These are phyloP conservation scores for Stictonetta naevosa DNA, from an alignment of 2,113 vertebrate species.

Conservation along the genomic window DNA sequence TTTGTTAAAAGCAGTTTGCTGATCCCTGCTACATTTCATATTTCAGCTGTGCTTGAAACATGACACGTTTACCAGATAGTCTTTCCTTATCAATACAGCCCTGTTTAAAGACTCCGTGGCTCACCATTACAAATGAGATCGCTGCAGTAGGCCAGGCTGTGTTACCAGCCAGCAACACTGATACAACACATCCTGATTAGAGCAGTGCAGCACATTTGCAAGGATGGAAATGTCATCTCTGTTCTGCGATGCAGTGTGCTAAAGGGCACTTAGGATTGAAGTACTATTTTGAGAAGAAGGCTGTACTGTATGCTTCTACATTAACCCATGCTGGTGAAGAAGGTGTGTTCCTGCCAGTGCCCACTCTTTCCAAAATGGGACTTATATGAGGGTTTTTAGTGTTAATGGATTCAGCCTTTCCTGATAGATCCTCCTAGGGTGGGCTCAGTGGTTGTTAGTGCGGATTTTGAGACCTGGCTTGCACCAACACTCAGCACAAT, in stretches of 20 bases:
- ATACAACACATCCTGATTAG: slow-evolving; percentile 15
- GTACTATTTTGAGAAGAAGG: not conserved
- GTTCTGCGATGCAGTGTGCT: slow-evolving; percentile 1
- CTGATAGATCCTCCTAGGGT: not conserved
- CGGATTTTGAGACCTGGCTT: not conserved
- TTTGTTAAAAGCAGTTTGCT: not conserved
- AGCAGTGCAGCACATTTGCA: not conserved
- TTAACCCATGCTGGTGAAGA: not conserved
- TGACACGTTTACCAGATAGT: not conserved
- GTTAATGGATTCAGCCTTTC: not conserved
- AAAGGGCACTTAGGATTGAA: slow-evolving; percentile 15
- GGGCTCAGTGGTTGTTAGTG: accelerated
- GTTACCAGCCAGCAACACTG: not conserved
- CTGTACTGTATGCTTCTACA: not conserved
- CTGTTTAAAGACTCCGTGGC: not conserved
- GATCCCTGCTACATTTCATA: not conserved
- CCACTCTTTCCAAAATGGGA: not conserved
- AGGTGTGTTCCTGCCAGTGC: not conserved
- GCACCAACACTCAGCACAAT: not conserved
- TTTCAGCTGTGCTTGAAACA: not conserved
- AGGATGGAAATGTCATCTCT: slow-evolving; percentile 25
- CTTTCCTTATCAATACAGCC: not conserved
- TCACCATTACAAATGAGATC: not conserved
- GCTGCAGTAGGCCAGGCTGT: not conserved
- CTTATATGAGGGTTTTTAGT: not conserved